These are phyloP conservation scores for Cyclargus thomasi DNA, from an alignment of 1,140 invertebrate genomes.

Conservation along the genomic window DNA sequence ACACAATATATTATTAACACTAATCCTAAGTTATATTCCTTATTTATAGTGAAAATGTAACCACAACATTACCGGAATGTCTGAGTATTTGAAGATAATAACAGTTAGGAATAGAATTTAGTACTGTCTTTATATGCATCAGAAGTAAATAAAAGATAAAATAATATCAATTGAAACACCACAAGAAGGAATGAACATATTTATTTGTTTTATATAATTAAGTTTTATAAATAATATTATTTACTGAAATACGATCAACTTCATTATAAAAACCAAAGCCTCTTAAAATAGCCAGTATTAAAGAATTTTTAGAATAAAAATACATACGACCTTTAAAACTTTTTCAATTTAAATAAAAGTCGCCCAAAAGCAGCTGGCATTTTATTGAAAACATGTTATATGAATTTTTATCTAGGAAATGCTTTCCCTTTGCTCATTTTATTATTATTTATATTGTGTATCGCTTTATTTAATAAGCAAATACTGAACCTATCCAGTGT, in stretches of 20 bases:
- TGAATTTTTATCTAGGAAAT: not conserved
- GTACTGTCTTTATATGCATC: too few relatives aligned
- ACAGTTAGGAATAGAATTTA: not conserved
- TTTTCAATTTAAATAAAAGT: not conserved
- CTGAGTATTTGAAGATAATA: not conserved
- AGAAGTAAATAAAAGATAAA: too few relatives aligned
- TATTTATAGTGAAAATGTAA: not conserved
- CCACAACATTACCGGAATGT: not conserved
- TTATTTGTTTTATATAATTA: too few relatives aligned
- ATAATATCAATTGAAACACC: too few relatives aligned
- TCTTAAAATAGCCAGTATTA: too few relatives aligned
- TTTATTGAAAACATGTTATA: not conserved
- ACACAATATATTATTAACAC: conserved; percentile 6
- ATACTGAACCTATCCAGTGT: too few relatives aligned
- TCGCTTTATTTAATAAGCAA: too few relatives aligned
- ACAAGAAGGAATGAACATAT: too few relatives aligned
- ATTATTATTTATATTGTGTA: not conserved
- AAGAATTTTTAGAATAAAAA: too few relatives aligned
- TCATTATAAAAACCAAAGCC: too few relatives aligned
- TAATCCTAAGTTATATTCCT: conserved; percentile 1
- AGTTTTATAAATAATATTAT: too few relatives aligned
- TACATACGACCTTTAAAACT: not conserved
- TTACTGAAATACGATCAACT: too few relatives aligned
- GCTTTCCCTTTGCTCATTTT: not conserved
- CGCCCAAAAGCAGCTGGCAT: not conserved